Evolutionary conservation across 2,113 vertebrate genomes (phyloP), one percentile per base, ranked within the genome.

Genomic region (Notothenia rossii): DNA sequence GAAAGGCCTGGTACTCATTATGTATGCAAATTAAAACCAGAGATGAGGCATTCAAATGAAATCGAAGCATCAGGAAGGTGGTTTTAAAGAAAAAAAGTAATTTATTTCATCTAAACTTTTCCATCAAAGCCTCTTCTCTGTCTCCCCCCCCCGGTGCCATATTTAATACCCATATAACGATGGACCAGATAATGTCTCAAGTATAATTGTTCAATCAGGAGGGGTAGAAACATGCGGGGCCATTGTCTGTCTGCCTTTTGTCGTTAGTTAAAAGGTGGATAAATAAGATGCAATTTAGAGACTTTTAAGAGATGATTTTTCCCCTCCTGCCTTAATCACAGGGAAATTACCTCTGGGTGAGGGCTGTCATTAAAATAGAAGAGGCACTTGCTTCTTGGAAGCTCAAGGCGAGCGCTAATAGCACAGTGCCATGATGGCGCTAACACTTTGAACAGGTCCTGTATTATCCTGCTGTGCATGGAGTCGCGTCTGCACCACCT

Each of bases 271-370:
- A 95, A 95, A 94, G 93, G 93, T 89, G 89, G 85, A 93, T 92
- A 94, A 95, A 95, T 95, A 95, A 95, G 94, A 95, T 95, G 94
- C 93, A 95, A 95, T 95, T 95, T 94, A 94, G 88, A 94, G 93
- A 95, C 94, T 94, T 95, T 95, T 94, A 95, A 95, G 94, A 94
- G 88, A 79, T 88, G 86, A 89, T 94, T 93, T 15, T 12, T 3
- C 18, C n/a, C 17, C 75, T 80, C 82, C 74, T 77, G 80, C 91
- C 89, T 94, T 95, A 95, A 96, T 95, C 94, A 94, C 77, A 33
- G 79, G 90, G 85, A 96, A 96, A 96, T 96, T 96, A 94, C 94
- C 86, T 93, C 92, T 89, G 86, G 85, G 85, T 88, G 89, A 96
- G 89, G 94, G 93, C 94, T 96, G 95, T 95, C 95, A 96, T 95